These are phyloP conservation scores for Thripadectes ignobilis DNA, from an alignment of 2,797 vertebrate genomes.

Conservation along the genomic window DNA sequence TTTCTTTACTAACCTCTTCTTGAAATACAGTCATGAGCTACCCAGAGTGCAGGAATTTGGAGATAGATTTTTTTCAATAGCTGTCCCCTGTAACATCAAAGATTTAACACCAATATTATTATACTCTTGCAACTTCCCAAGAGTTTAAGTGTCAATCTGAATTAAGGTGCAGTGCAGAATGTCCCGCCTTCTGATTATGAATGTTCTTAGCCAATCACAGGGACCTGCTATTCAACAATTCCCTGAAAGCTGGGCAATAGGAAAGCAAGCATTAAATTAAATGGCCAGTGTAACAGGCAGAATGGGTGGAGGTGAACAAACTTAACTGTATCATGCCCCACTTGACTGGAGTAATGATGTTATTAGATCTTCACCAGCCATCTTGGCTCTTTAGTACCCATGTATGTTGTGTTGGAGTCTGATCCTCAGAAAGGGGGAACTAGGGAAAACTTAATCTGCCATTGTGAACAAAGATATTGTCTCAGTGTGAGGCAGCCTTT, in stretches of 20 bases:
- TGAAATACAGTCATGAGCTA: not conserved
- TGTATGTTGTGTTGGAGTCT: not conserved
- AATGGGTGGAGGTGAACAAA: not conserved
- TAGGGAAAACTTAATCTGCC: slow-evolving; percentile 45
- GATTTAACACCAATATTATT: not conserved
- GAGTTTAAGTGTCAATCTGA: not conserved
- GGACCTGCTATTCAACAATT: not conserved
- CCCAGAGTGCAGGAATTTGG: not conserved
- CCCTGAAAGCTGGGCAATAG: not conserved
- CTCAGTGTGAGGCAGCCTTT: slow-evolving; percentile 1
- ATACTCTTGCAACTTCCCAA: not conserved
- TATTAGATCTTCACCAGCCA: not conserved
- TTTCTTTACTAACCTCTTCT: not conserved
- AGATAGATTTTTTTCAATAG: not conserved
- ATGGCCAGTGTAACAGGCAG: not conserved
- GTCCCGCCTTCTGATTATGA: not conserved
- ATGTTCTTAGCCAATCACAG: not conserved
- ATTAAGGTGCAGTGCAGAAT: not conserved
- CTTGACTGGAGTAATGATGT: not conserved
- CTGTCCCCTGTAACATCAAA: not conserved
- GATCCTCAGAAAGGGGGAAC: not conserved
- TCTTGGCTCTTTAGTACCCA: slow-evolving; percentile 9
- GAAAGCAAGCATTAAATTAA: not conserved
- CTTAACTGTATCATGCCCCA: not conserved
- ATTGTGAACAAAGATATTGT: slow-evolving; percentile 18